These are phyloP conservation scores for Apoda limacodes DNA, from an alignment of 2,888 invertebrate genomes.

Conservation along the genomic window DNA sequence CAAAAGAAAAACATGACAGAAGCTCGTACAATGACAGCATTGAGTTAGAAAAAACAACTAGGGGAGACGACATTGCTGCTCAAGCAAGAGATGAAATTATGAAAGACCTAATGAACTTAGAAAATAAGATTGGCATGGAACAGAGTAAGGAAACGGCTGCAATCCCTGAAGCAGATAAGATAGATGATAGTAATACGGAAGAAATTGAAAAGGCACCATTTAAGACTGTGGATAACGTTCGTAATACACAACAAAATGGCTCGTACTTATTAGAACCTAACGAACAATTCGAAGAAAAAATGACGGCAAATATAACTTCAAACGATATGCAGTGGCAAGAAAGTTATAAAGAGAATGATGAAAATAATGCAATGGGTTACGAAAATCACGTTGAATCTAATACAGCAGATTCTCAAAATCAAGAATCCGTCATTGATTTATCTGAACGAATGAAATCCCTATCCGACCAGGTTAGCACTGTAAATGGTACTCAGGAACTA, in stretches of 20 bases:
- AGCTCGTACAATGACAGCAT: conserved; percentile 30
- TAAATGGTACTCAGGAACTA: conserved; percentile 24
- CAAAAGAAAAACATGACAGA: conserved; percentile 40
- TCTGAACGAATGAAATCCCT: conserved; percentile 28
- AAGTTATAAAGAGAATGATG: conserved; percentile 16
- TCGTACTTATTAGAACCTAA: not conserved
- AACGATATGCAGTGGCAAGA: conserved; percentile 16
- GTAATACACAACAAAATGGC: not conserved
- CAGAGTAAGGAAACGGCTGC: conserved; percentile 25
- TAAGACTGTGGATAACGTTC: not conserved
- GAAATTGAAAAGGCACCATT: too few species aligned
- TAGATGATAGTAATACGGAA: conserved; percentile 6
- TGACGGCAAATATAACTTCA: not conserved
- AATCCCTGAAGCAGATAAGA: conserved; percentile 23
- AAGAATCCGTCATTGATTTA: conserved; percentile 35
- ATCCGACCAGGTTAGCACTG: conserved; percentile 30
- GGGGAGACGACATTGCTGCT: conserved; percentile 17
- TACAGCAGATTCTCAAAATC: conserved; percentile 22
- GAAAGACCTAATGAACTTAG: conserved; percentile 58
- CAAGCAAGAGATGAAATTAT: conserved; percentile 55
- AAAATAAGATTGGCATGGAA: conserved; percentile 41
- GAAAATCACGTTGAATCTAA: conserved; percentile 22
- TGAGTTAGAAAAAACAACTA: conserved; percentile 28
- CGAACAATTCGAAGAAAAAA: not conserved
- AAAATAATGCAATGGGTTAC: conserved; percentile 9